Evolutionary conservation across 2,888 invertebrate species (phyloP), one percentile per base, ranked within the genome.

Genomic region (Ophraella communa): DNA sequence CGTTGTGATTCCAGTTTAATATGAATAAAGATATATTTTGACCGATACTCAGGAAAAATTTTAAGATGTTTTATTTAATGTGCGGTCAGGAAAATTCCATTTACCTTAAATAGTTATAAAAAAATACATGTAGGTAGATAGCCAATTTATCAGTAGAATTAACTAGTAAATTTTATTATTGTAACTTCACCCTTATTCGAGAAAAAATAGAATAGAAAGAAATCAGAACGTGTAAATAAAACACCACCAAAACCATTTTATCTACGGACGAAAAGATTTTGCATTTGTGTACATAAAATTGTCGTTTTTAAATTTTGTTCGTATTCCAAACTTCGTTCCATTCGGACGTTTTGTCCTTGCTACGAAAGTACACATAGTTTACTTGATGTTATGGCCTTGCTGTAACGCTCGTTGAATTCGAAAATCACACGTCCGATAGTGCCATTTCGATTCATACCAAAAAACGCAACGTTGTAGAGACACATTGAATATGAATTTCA

Each of bases 331-430:
- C 44, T 44, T 21, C 55, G 58, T 53, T 49, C 53, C 64, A 55
- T 62, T 64, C 53, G 39, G 30, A 47, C 56, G 55, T 66, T 66
- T 66, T 63, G 55, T 64, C 64, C 58, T 59, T 33, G 35, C 47
- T 35, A 17, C 27, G 39, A 45, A 27, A 45, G 47, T 49, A 63
- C 56, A 54, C 56, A 63, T 61, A 62, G 55, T 55, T 57, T 64
- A 62, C 59, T 69, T 63, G 64, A 63, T 65, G 66, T 72, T 71
- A 71, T 70, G 68, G 67, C 66, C 55, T 52, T 61, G 62, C 65
- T 64, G 63, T 67, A 65, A 72, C 73, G 73, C 68, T 69, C 66
- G 67, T 71, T 71, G 73, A 73, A 74, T 73, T 71, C 67, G 64
- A 72, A 71, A 74, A 71, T 70, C 70, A 66, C 68, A 72, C 71